These are phyloP conservation scores for Elgonia sp. DNA, from an alignment of 2,888 invertebrate genomes.

Conservation along the genomic window DNA sequence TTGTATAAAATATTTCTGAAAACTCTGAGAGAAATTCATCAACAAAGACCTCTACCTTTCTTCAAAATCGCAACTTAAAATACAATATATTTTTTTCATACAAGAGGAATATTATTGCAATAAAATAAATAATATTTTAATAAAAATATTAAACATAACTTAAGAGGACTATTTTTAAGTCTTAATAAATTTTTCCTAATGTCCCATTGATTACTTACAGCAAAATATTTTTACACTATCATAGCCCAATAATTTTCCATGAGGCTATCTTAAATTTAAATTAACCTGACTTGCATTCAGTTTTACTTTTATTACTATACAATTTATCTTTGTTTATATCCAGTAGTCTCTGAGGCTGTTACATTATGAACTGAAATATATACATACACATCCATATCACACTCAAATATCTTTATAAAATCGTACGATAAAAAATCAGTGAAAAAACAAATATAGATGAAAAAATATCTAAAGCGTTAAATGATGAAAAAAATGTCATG, in stretches of 20 bases:
- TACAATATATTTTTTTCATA: too few relatives aligned
- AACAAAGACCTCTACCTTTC: too few relatives aligned
- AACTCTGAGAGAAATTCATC: too few relatives aligned
- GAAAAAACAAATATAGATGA: too few relatives aligned
- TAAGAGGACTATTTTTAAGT: too few relatives aligned
- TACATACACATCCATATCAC: background rate
- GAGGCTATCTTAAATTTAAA: constrained; percentile 43
- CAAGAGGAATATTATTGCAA: too few relatives aligned
- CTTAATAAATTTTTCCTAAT: constrained; percentile 35
- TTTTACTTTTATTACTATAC: constrained; percentile 49
- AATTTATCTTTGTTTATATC: constrained; percentile 40
- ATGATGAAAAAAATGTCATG: too few relatives aligned
- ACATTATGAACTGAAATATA: background rate
- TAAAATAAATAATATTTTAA: too few relatives aligned
- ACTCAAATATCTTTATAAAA: constrained; percentile 23
- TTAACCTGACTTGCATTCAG: constrained; percentile 12
- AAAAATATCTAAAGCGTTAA: too few relatives aligned
- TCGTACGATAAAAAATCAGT: background rate
- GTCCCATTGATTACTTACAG: constrained; percentile 41
- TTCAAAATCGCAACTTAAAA: too few relatives aligned
- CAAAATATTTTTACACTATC: constrained; percentile 41
- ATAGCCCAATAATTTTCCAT: constrained; percentile 31
- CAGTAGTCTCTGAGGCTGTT: background rate
- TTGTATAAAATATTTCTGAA: too few relatives aligned
- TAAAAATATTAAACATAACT: too few relatives aligned